Base-by-base conservation (phyloP, 2,797 vertebrate species). In the Sebastes iracundus region DNA sequence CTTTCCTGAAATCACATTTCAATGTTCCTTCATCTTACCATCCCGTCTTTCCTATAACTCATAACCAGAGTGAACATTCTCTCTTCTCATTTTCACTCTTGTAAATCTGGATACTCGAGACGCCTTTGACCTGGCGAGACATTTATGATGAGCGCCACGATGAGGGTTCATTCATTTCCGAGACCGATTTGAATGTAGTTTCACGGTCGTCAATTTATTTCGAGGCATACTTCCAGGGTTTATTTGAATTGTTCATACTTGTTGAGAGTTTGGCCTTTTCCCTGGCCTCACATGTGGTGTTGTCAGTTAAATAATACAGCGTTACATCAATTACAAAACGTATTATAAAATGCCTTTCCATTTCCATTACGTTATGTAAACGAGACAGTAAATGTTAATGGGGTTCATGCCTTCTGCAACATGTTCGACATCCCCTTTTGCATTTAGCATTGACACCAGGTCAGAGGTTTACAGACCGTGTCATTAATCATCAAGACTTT, bases 161-260 rank as follows among this genome's bases (percentile, higher is more conserved):
- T 80, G 16, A 28, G n/a, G 72, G 9, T 69, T 72, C 77, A 84
- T 80, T 75, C 56, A 80, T 72, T 77, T 33, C 42, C 7, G 33
- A 55, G 71, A 73, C 82, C n/a, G 72, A 87, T 82, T 82, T 68
- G 60, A 73, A 80, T 73, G 69, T 72, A 65, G 77, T 86, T 80
- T 33, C 79, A 53, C 59, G 59, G 79, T 53, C 61, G 32, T 52
- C 14, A 12, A 12, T 90, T 80, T 84, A 82, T 82, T 87, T 84
- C 23, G 5, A 88, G 71, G 63, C 78, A 67, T 62, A 59, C 69
- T 58, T 63, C 16, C 25, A 35, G 62, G 33, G 63, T 81, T 88
- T 77, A 83, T 91, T 81, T 82, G 56, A 89, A 73, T 52, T 52
- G 77, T 66, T 72, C n/a, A 10, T 53, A 65, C 63, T 33, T 18